Conservation (phyloP, 2,797 vertebrate species). For the Peromyscus aztecus region DNA sequence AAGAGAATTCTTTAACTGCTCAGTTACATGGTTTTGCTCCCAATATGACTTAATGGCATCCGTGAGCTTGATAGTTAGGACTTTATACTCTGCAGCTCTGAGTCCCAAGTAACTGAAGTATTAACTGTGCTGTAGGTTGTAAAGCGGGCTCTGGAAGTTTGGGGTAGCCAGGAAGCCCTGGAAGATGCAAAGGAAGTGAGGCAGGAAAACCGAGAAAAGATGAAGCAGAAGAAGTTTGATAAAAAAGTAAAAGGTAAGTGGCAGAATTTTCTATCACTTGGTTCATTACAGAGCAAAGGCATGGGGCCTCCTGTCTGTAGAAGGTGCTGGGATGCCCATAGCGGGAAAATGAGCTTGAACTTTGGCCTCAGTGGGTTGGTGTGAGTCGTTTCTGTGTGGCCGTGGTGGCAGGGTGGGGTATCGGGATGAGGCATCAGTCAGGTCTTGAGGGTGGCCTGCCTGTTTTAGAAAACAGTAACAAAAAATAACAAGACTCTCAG, state of each 20-base stretch:
- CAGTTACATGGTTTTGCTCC: background rate
- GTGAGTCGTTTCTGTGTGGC: background rate
- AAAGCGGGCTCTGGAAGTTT: constrained; percentile 95
- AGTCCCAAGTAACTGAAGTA: background rate
- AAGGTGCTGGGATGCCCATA: background rate
- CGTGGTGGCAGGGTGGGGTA: background rate
- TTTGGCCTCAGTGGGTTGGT: background rate
- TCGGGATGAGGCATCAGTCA: background rate
- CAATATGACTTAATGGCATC: background rate
- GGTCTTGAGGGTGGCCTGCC: background rate
- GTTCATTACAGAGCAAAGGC: background rate
- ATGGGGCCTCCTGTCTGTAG: background rate
- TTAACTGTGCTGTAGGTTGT: constrained; percentile 89
- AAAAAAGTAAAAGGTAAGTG: constrained; percentile 97
- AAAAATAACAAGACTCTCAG: background rate
- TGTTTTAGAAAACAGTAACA: background rate
- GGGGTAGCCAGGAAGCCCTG: constrained; percentile 95
- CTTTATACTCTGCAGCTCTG: background rate
- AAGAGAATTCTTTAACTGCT: background rate
- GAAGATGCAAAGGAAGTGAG: constrained; percentile 94
- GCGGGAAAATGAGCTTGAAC: background rate
- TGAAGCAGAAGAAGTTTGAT: constrained; percentile 98
- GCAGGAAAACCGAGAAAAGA: constrained; percentile 93
- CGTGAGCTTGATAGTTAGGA: background rate
- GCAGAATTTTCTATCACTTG: background rate